phyloP scores from a whole-genome alignment of 2,113 vertebrate species.

The Melozone crissalis region DNA sequence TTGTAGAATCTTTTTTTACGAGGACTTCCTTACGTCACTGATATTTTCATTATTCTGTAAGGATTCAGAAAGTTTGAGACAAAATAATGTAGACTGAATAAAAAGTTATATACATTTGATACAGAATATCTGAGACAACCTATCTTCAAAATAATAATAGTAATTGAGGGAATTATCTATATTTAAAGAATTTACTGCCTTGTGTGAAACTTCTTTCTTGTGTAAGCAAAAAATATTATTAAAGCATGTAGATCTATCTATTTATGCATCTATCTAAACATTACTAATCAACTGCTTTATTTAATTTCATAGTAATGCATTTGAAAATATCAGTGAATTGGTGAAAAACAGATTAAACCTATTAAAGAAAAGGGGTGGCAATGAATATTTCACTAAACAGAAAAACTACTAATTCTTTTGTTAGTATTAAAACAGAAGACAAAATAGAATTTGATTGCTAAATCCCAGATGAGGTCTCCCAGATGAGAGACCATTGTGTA shows the following conservation, averaged over 20 bases:
- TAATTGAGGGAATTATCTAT: background rate
- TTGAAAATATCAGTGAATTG: background rate
- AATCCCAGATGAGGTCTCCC: background rate
- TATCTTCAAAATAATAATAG: background rate
- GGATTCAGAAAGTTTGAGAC: background rate
- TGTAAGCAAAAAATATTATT: background rate
- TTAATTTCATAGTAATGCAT: background rate
- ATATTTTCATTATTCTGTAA: background rate
- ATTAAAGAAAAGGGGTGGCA: background rate
- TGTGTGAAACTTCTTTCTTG: background rate
- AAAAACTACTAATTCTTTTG: background rate
- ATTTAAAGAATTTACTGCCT: background rate
- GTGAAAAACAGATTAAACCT: background rate
- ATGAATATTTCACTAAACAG: background rate
- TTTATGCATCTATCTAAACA: background rate
- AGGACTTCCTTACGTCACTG: background rate
- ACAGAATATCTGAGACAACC: background rate
- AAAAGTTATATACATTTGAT: background rate
- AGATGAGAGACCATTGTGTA: background rate
- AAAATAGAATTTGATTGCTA: background rate
- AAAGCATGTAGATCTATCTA: background rate
- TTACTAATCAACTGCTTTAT: background rate
- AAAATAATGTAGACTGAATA: background rate
- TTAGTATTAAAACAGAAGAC: background rate
- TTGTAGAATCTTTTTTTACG: background rate